Evolutionary conservation across 2,797 vertebrate genomes (phyloP).

Genomic region (Okamejei kenojei): DNA sequence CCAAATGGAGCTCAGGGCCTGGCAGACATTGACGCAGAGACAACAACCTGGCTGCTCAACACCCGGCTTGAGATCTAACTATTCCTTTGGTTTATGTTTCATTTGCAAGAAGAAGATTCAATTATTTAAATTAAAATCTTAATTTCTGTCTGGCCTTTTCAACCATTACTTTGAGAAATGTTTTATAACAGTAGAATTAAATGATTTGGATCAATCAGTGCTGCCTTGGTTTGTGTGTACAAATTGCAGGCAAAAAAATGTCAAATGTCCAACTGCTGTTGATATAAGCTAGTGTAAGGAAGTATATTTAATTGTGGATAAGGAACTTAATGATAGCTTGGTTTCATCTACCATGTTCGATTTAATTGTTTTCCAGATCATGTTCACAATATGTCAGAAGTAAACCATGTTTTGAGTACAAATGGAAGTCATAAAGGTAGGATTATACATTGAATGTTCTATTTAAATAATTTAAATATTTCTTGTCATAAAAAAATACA

Average conservation of each 20-base stretch:
- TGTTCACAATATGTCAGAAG: slow-evolving; percentile 69
- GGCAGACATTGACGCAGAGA: no score
- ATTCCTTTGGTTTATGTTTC: neutral
- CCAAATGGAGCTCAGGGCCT: no score
- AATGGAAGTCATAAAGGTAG: slow-evolving; percentile 78
- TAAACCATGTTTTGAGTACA: slow-evolving; percentile 69
- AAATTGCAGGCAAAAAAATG: neutral
- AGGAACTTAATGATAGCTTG: neutral
- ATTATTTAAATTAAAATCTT: neutral
- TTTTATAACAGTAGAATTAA: neutral
- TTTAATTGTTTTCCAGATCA: slow-evolving; percentile 63
- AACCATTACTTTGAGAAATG: neutral
- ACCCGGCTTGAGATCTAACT: no score
- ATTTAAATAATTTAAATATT: neutral
- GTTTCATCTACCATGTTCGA: neutral
- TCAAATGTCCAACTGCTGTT: neutral
- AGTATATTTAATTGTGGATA: neutral
- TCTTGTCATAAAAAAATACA: neutral
- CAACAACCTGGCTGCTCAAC: no score
- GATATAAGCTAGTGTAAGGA: no score
- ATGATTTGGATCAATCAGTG: neutral
- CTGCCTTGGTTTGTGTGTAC: neutral
- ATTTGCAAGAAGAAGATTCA: no score
- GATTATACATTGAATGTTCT: slow-evolving; percentile 38
- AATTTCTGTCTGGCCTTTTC: neutral